These are phyloP conservation scores for Drosophila picticornis DNA, from an alignment of 2,888 invertebrate species.

Conservation along the genomic window DNA sequence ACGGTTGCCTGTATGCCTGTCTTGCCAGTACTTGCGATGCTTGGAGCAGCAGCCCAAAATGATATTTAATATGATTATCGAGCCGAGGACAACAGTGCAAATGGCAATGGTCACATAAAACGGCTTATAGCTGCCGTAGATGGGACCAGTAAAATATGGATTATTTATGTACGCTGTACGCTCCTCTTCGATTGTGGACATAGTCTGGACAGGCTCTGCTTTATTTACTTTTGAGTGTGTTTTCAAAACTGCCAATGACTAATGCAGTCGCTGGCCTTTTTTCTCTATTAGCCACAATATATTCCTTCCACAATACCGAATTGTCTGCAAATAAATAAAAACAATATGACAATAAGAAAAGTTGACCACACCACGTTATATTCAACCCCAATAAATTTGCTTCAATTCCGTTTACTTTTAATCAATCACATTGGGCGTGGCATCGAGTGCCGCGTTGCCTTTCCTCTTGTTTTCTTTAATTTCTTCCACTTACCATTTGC, in stretches of 20 bases:
- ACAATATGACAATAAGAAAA: slow-evolving; percentile 38
- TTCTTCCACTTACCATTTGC: slow-evolving; percentile 64
- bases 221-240: slow-evolving; percentile 39
- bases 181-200: slow-evolving; percentile 89
- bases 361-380: slow-evolving; percentile 22
- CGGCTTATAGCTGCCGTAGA: slow-evolving; percentile 91
- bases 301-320: slow-evolving; percentile 33
- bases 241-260: slow-evolving; percentile 31
- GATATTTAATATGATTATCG: slow-evolving; percentile 91
- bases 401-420: slow-evolving; percentile 11
- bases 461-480: background rate
- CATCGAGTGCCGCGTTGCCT: slow-evolving; percentile 43
- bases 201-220: slow-evolving; percentile 77
- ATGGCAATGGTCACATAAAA: slow-evolving; percentile 94
- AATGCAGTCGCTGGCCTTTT: slow-evolving; percentile 44
- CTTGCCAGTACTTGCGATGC: slow-evolving; percentile 92
- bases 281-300: slow-evolving; percentile 28
- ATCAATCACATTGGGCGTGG: slow-evolving; percentile 64
- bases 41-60: slow-evolving; percentile 93
- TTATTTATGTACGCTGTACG: slow-evolving; percentile 88
- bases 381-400: slow-evolving; percentile 40
- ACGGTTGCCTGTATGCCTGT: slow-evolving; percentile 92
- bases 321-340: slow-evolving; percentile 43
- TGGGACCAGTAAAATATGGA: slow-evolving; percentile 87
- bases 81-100: slow-evolving; percentile 90